Percentiles rank a stretch among this genome's conserved stretches.
Evolutionary conservation across 1,140 invertebrate species (phyloP).

Genomic region (Atta colombica): DNA sequence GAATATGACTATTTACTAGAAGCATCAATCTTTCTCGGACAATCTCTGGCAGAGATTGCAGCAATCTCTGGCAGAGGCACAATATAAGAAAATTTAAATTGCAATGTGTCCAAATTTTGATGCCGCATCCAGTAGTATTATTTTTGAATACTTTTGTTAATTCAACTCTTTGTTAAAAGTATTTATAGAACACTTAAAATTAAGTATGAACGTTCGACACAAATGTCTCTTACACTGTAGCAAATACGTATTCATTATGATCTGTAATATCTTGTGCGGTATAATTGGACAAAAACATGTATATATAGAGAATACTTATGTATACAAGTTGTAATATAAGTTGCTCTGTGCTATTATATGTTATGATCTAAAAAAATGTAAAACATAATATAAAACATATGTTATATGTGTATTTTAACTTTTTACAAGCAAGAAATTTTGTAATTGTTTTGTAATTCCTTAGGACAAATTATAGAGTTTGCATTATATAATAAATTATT

Average conservation of each 20-base stretch:
- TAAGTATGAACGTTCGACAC: background rate
- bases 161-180: too few relatives aligned
- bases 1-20: too few relatives aligned
- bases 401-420: background rate
- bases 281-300: slow-evolving; percentile 31
- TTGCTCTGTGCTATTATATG: background rate
- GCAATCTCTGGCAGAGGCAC: too few relatives aligned
- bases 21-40: too few relatives aligned
- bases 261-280: slow-evolving; percentile 20
- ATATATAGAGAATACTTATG: background rate
- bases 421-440: background rate
- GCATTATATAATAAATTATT: background rate
- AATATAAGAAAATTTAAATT: too few relatives aligned
- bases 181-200: too few relatives aligned
- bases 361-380: background rate
- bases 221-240: slow-evolving; percentile 26
- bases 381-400: background rate
- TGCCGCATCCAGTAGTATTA: too few relatives aligned
- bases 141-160: too few relatives aligned
- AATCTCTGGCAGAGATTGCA: too few relatives aligned
- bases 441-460: background rate
- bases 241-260: slow-evolving; percentile 41
- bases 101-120: too few relatives aligned
- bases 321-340: background rate
- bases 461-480: background rate